Conservation (phyloP, 2,797 vertebrate species). For the Megalops cyprinoides region DNA sequence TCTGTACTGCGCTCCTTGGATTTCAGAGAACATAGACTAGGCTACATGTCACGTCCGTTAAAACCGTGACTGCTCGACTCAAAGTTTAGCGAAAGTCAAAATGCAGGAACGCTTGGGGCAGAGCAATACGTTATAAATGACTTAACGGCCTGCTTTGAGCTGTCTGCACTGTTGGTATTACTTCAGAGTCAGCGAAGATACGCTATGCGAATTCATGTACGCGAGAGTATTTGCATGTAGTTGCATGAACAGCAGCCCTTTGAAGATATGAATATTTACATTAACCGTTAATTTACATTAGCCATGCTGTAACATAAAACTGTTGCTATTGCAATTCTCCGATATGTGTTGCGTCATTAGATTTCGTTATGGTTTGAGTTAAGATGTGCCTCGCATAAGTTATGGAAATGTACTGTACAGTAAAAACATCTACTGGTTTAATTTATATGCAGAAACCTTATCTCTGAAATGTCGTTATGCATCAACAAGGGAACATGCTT, state of each 20-base stretch:
- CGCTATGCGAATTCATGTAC: not conserved
- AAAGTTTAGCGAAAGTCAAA: constrained; percentile 15
- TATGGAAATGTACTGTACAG: not conserved
- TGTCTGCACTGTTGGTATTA: not conserved
- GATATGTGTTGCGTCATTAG: not conserved
- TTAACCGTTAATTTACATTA: not conserved
- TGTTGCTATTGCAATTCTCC: not conserved
- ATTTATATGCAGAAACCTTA: too few species aligned
- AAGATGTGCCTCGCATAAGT: not conserved
- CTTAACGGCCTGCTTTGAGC: not conserved
- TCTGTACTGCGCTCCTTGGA: not conserved
- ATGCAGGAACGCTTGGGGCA: not conserved
- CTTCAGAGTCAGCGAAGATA: not conserved
- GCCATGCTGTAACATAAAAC: not conserved
- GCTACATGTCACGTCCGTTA: not conserved
- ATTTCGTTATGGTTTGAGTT: not conserved
- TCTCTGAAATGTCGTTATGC: too few species aligned
- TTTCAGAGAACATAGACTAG: not conserved
- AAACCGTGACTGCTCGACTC: not conserved
- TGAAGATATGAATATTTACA: not conserved
- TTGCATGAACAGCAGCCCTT: not conserved
- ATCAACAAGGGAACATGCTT: too few species aligned
- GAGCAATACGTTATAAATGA: not conserved
- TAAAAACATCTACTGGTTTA: not conserved
- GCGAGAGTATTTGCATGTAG: too few species aligned